Base-by-base conservation (phyloP, 2,113 vertebrate species). In the Nymphicus hollandicus region DNA sequence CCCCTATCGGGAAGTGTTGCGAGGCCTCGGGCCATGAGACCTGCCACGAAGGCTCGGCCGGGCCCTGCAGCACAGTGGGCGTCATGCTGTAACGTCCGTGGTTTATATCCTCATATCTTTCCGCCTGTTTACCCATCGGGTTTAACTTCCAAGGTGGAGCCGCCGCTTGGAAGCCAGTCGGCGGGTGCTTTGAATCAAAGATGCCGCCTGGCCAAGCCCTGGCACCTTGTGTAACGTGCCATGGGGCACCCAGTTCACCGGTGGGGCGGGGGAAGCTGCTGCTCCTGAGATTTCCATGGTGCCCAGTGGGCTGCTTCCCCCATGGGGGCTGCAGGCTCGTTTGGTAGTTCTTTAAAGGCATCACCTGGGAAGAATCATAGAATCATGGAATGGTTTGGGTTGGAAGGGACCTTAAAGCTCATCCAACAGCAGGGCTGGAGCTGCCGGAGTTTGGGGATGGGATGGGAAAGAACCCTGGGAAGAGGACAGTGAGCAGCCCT, bases 181-280 rank as follows among this genome's bases (percentile, higher is more conserved):
- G 46, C 27, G 71, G 71, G 71, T 18, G 68, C 80, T 68, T 56
- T 39, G 82, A n/a, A 60, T 70, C 78, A 81, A 87, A 96, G 69
- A 70, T 55, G 73, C 82, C 60, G 37, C 0, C 23, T 0, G 12
- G 10, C 11, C 23, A 23, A 35, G 47, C 17, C 12, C 22, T 2
- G 0, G 2, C n/a, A 8, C 35, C 6, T 1, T 5, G 11, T 11
- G 53, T 15, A 37, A 20, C 1, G 7, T 39, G 39, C 46, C 24
- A 2, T 5, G 19, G 50, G 50, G 50, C 27, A 17, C 25, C 27
- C 8, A 12, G 25, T 8, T 27, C n/a, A 19, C 6, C 2, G 1
- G 15, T 2, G 1, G 11, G 7, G 4, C 8, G 5, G 35, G 31
- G 17, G 28, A 11, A 24, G 52, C 33, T 18, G 60, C 46, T 2